A percentile compares a stretch with the other conserved stretches of the same genome.
Evolutionary conservation across 2,888 invertebrate genomes (phyloP).

Genomic region (Cyclophora punctaria): DNA sequence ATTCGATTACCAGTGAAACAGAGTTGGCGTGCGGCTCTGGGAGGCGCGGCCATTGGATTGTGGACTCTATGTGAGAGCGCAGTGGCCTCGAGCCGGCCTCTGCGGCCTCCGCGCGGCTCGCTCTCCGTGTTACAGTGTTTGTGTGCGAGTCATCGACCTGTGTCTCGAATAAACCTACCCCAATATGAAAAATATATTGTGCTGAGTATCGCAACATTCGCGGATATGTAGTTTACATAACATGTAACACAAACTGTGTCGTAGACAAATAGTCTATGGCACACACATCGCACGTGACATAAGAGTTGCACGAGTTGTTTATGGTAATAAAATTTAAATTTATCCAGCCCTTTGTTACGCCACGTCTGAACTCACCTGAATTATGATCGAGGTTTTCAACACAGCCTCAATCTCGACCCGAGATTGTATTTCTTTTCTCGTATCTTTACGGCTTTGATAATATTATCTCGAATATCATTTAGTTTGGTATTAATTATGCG

Average conservation of each 20-base stretch:
- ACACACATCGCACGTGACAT: not conserved
- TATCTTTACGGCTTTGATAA: no score
- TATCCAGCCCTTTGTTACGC: conserved; percentile 1
- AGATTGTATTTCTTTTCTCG: no score
- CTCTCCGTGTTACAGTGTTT: conserved; percentile 23
- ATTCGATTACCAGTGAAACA: conserved; percentile 46
- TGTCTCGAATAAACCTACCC: conserved; percentile 58
- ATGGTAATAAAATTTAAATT: conserved; percentile 4
- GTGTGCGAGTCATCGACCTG: conserved; percentile 58
- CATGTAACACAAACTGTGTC: conserved; percentile 8
- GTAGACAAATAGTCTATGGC: not conserved
- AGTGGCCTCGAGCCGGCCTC: no score
- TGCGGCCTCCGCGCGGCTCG: no score
- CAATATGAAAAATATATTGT: conserved; percentile 52
- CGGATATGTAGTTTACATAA: no score
- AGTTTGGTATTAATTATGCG: no score
- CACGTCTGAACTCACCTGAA: not conserved
- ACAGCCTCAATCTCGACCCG: no score
- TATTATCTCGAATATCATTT: no score
- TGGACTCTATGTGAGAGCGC: conserved; percentile 19
- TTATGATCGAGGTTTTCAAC: not conserved
- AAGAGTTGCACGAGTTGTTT: not conserved
- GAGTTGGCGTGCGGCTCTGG: conserved; percentile 24
- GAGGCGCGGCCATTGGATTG: conserved; percentile 13
- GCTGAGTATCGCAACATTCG: not conserved